These are phyloP conservation scores for Thunnus thynnus DNA, from an alignment of 2,113 vertebrate species.

Conservation along the genomic window DNA sequence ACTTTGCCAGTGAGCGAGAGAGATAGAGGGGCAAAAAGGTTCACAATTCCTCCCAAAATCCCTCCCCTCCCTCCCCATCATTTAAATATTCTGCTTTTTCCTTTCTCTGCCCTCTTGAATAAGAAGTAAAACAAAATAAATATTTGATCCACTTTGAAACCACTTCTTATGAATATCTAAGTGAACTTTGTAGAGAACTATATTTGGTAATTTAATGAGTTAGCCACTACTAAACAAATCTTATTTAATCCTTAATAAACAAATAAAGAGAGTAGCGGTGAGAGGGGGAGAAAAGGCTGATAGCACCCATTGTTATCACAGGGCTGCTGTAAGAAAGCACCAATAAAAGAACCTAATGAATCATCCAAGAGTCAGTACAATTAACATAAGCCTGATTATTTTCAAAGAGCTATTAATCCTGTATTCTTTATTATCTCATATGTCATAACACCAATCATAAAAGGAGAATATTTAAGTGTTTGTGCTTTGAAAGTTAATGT, in stretches of 20 bases:
- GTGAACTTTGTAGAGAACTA: constrained; percentile 60
- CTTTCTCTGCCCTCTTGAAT: constrained; percentile 2
- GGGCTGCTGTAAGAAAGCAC: constrained; percentile 23
- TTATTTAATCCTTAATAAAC: constrained; percentile 68
- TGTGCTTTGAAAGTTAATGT: constrained; percentile 7
- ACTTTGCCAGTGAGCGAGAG: constrained; percentile 18
- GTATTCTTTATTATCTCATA: not conserved
- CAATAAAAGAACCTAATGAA: constrained; percentile 33
- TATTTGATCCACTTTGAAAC: constrained; percentile 64
- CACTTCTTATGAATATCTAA: constrained; percentile 56
- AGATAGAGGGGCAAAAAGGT: not conserved
- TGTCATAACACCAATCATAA: constrained; percentile 25
- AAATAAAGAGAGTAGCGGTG: constrained; percentile 29
- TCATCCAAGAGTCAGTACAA: constrained; percentile 27
- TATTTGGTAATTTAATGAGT: constrained; percentile 70
- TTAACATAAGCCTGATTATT: constrained; percentile 27
- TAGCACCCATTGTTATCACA: constrained; percentile 18
- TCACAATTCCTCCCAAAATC: constrained; percentile 1
- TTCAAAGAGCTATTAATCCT: constrained; percentile 29
- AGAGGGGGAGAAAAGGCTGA: constrained; percentile 24
- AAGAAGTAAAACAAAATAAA: constrained; percentile 56
- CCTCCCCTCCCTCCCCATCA: not conserved
- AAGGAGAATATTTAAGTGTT: not conserved
- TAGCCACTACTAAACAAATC: constrained; percentile 54
- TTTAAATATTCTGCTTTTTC: constrained; percentile 37